These are phyloP conservation scores for Hofmannophila pseudospretella DNA, from an alignment of 2,888 invertebrate species.

Conservation along the genomic window DNA sequence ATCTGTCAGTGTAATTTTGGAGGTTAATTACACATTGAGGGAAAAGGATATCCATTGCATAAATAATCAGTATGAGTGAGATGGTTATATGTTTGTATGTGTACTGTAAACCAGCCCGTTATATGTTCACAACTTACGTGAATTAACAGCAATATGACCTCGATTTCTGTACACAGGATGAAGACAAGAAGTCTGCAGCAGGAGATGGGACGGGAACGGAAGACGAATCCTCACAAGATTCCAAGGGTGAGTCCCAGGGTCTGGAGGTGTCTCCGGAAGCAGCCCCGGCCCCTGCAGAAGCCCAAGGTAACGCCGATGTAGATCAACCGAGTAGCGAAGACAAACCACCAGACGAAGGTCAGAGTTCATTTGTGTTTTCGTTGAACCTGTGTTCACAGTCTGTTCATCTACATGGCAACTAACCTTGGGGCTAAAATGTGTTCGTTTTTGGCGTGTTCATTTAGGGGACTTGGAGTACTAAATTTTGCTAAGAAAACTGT, in stretches of 20 bases:
- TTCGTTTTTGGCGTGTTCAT: constrained; percentile 7
- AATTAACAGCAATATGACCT: no score
- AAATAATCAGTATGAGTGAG: no score
- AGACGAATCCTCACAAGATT: constrained; percentile 75
- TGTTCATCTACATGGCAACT: constrained; percentile 67
- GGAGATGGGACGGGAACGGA: constrained; percentile 71
- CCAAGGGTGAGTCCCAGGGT: constrained; percentile 73
- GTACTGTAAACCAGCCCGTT: no score
- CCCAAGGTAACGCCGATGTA: constrained; percentile 66
- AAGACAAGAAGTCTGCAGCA: constrained; percentile 70
- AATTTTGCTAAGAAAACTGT: no score
- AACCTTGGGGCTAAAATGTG: constrained; percentile 36
- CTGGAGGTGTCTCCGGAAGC: constrained; percentile 27
- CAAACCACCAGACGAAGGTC: constrained; percentile 41
- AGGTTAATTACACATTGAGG: no score
- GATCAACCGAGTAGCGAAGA: constrained; percentile 49
- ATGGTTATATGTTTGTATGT: no score
- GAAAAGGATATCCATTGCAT: no score
- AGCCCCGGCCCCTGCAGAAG: constrained; percentile 20
- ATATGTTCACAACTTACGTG: no score
- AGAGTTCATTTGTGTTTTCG: constrained; percentile 36
- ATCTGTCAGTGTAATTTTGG: no score
- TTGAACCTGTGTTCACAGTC: constrained; percentile 34
- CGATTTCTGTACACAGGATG: constrained; percentile 47
- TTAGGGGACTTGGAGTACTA: no score